phyloP scores from a whole-genome alignment of 2,797 vertebrate species.

The Thalassophryne amazonica region DNA sequence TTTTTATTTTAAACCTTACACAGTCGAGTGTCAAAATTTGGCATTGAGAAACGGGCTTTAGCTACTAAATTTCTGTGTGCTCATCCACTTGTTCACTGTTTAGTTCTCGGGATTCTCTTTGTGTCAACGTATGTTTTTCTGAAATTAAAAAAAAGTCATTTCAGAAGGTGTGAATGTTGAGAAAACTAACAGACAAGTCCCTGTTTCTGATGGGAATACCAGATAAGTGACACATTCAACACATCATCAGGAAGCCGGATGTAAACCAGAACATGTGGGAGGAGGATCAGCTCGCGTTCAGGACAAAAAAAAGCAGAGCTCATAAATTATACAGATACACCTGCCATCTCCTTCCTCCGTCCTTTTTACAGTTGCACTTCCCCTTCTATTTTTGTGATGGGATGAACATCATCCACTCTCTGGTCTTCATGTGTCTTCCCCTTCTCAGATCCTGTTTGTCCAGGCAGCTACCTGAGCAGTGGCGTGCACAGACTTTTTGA shows the following conservation, averaged over 20 bases:
- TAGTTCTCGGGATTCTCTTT: too few species aligned
- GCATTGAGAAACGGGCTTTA: too few species aligned
- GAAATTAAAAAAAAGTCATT: too few species aligned
- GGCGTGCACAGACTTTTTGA: too few species aligned
- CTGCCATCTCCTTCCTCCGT: conserved; percentile 21
- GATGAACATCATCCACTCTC: background rate
- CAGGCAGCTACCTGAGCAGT: too few species aligned
- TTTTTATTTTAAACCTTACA: too few species aligned
- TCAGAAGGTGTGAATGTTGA: too few species aligned
- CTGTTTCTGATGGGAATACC: conserved; percentile 54
- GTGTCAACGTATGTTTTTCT: too few species aligned
- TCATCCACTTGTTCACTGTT: too few species aligned
- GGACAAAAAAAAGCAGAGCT: conserved; percentile 9
- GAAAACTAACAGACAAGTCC: background rate
- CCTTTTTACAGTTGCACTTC: conserved; percentile 1
- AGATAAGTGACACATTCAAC: conserved; percentile 61
- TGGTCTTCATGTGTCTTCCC: background rate
- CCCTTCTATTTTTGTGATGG: conserved; percentile 38
- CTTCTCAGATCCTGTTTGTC: too few species aligned
- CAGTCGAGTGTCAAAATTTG: too few species aligned
- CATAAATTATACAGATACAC: conserved; percentile 52
- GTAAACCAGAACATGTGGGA: conserved; percentile 76
- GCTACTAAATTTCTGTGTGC: too few species aligned
- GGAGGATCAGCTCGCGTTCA: conserved; percentile 37
- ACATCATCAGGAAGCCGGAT: conserved; percentile 66